Percentiles rank a stretch among this genome's conserved stretches.
phyloP scores from a whole-genome alignment of 1,140 invertebrate genomes.

The Diploscapter pachys region DNA sequence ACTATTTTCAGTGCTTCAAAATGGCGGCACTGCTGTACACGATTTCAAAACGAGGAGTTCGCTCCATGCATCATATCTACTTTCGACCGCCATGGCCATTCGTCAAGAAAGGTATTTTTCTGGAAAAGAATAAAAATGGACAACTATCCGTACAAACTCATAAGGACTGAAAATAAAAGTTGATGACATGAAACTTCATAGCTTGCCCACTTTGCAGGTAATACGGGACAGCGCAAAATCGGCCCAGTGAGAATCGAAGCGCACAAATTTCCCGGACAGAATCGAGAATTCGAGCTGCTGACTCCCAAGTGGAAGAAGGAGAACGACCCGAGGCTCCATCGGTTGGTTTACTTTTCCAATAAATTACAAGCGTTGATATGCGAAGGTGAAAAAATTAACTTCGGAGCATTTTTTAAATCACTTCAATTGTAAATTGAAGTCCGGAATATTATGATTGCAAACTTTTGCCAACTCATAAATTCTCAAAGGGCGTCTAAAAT shows the following conservation, averaged over 20 bases:
- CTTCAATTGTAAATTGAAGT: too few species aligned
- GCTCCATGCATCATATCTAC: conserved; percentile 36
- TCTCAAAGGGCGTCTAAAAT: too few species aligned
- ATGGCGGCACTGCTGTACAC: too few species aligned
- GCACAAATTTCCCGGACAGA: conserved; percentile 48
- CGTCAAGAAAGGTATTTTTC: conserved; percentile 45
- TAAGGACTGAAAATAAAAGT: background rate
- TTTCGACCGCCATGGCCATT: conserved; percentile 54
- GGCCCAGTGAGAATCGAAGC: conserved; percentile 43
- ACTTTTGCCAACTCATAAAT: too few species aligned
- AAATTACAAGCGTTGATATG: conserved; percentile 4
- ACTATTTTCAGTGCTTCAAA: background rate
- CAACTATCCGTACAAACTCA: background rate
- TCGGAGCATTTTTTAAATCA: too few species aligned
- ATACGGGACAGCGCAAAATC: conserved; percentile 47
- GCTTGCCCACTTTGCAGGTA: conserved; percentile 3
- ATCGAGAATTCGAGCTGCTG: conserved; percentile 54
- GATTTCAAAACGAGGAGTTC: conserved; percentile 34
- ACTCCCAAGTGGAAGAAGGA: conserved; percentile 46
- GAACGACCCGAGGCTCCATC: conserved; percentile 36
- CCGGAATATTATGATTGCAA: too few species aligned
- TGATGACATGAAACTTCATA: background rate
- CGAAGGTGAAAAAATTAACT: too few species aligned
- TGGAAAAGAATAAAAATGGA: background rate
- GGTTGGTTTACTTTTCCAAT: conserved; percentile 6